Evolutionary conservation across 2,113 vertebrate genomes (phyloP), one percentile per base, ranked within the genome.

Genomic region (Micronycteris hirsuta): DNA sequence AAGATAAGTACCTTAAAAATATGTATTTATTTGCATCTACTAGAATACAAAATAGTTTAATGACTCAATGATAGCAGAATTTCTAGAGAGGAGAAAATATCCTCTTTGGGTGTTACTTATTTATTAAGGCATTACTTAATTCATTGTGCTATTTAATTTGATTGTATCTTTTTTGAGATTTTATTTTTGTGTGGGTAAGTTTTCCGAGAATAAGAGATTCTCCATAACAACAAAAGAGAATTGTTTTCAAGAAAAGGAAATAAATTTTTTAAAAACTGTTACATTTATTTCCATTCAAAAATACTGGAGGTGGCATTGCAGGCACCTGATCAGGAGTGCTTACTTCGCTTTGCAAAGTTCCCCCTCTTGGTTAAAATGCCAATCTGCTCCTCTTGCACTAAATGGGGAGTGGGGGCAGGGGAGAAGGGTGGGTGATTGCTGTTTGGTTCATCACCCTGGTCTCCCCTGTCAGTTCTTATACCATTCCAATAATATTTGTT

Each of bases 61-160:
- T 88, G 45, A 89, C 93, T 92, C 24, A 28, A 41, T 74, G 78
- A 74, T 70, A 94, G 19, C 43, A 91, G 13, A 43, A 3, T 92
- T 96, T 97, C 49, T 78, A 86, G n/a, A 76, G 96, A 93, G 74
- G 38, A 95, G 54, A 61, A 87, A 95, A 76, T 77, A 85, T 43
- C 14, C 17, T 92, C 13, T 85, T 94, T 31, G 31, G 36, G 15
- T 89, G 26, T 73, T 89, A 78, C 12, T 78, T 88, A 70, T 16
- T 3, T 92, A 67, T 63, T 73, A 82, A 68, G n/a, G 26, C 33
- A 83, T 41, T 96, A 67, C 85, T 92, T 89, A 92, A 80, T 86
- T 97, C 77, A 89, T 49, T 67, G 43, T 49, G 5, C 74, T 95
- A 84, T 86, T 94, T 96, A 65, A 96, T 77, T 94, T 80, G 49